Evolutionary conservation across 2,113 vertebrate species (phyloP).

Genomic region (Cepphus grylle): DNA sequence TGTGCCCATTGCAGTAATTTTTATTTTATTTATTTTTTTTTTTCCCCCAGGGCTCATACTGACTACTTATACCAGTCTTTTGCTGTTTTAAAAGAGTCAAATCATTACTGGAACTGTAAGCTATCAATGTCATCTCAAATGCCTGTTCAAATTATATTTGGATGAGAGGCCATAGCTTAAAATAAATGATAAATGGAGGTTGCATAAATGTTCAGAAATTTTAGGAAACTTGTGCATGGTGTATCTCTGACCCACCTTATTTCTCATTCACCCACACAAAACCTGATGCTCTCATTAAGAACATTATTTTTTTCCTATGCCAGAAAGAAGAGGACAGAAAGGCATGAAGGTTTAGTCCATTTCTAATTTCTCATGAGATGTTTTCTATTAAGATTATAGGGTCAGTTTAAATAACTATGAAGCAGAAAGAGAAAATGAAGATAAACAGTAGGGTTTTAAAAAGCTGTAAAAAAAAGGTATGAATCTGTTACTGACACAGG

Average conservation of each 20-base stretch:
- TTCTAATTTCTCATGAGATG: neutral
- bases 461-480: neutral
- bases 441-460: neutral
- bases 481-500: neutral
- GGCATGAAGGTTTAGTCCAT: neutral
- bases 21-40: neutral
- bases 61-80: neutral
- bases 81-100: neutral
- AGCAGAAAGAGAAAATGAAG: neutral
- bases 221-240: neutral
- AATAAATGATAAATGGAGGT: neutral
- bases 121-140: conserved; percentile 24
- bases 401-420: neutral
- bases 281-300: neutral
- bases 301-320: neutral
- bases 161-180: conserved; percentile 2
- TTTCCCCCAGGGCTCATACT: neutral
- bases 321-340: neutral
- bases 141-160: neutral
- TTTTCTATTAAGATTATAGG: neutral
- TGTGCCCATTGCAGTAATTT: neutral
- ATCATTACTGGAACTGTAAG: conserved; percentile 27
- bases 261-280: neutral
- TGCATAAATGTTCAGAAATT: conserved; percentile 28
- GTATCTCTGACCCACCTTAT: neutral